A percentile compares a stretch with the other conserved stretches of the same genome.
phyloP scores from a whole-genome alignment of 2,797 vertebrate species.

The Poecilia picta region DNA sequence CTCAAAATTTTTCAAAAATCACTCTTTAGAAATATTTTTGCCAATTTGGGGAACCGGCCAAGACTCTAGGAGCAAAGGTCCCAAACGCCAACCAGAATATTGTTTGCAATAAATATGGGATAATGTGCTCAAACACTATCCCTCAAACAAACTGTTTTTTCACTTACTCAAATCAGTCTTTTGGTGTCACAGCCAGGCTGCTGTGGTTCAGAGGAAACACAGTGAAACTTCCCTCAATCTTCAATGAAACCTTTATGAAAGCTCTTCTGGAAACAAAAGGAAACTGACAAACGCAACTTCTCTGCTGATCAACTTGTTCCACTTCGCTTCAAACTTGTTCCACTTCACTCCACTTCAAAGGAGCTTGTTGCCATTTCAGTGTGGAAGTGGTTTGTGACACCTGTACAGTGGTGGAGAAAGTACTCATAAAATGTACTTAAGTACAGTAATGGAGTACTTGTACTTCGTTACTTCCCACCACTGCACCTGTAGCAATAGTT shows the following conservation, averaged over 20 bases:
- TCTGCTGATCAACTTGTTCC: constrained; percentile 13
- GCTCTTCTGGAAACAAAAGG: constrained; percentile 44
- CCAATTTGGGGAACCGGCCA: background rate
- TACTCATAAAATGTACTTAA: too few relatives aligned
- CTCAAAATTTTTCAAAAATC: background rate
- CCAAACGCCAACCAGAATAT: background rate
- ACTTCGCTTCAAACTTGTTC: constrained; percentile 3
- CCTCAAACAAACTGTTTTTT: constrained; percentile 4
- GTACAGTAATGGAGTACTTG: too few relatives aligned
- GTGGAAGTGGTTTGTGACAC: constrained; percentile 30
- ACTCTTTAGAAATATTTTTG: background rate
- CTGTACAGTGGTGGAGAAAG: too few relatives aligned
- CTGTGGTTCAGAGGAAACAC: constrained; percentile 23
- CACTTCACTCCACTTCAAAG: background rate
- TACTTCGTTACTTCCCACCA: too few relatives aligned
- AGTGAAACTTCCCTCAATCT: constrained; percentile 16
- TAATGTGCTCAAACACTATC: background rate
- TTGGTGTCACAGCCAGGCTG: background rate
- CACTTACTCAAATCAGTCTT: constrained; percentile 5
- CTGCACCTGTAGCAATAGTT: background rate
- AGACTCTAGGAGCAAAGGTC: too few relatives aligned
- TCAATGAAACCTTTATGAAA: constrained; percentile 18
- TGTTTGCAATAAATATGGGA: background rate
- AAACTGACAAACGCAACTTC: constrained; percentile 21
- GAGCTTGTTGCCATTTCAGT: constrained; percentile 14